Evolutionary conservation across 2,888 invertebrate genomes (phyloP), one percentile per base, ranked within the genome.

Genomic region (Anthophora plumipes): DNA sequence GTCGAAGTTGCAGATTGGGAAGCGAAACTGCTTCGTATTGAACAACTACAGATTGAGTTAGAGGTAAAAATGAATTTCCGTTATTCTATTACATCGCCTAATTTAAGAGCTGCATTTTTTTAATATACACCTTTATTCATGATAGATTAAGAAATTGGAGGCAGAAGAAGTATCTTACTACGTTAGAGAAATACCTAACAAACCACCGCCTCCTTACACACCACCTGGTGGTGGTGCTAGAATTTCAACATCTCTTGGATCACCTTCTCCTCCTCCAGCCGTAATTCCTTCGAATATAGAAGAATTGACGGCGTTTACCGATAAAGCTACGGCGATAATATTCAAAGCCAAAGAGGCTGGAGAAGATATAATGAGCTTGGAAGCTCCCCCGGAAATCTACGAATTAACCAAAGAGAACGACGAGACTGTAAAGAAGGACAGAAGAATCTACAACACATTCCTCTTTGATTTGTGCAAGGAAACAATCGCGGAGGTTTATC

Each of bases 141-240:
- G 55, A 57, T 88, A 96, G 95, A 95, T 95, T 73, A 95, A 95
- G 89, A 94, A 95, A 89, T 93, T 95, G 31, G 95, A 95, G 89
- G 94, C 95, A 73, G 94, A 94, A 77, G 94, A 94, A 84, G 92
- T 94, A 22, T 94, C 95, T 57, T 95, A 94, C 85, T 96, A 94
- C 91, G 94, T 95, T 57, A 93, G 96, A 61, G 96, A 96, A 92
- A 96, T 96, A 82, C 96, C 96, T 7, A 96, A 96, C 91, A 96
- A 96, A 90, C 96, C 96, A 12, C 96, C 97, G 1, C 96, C 97
- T 0, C 96, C 97, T 0, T 97, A 97, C 92, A 96, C 95, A 0
- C 96, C 96, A 9, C 96, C 96, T 0, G 92, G 92, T 5, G 91
- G 86, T 2, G 88, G 85, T 37, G 85, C 86, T 50, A 85, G 90